Percentiles rank a stretch among this genome's conserved stretches.
phyloP scores from a whole-genome alignment of 1,140 invertebrate species.

The Drosophila ficusphila region DNA sequence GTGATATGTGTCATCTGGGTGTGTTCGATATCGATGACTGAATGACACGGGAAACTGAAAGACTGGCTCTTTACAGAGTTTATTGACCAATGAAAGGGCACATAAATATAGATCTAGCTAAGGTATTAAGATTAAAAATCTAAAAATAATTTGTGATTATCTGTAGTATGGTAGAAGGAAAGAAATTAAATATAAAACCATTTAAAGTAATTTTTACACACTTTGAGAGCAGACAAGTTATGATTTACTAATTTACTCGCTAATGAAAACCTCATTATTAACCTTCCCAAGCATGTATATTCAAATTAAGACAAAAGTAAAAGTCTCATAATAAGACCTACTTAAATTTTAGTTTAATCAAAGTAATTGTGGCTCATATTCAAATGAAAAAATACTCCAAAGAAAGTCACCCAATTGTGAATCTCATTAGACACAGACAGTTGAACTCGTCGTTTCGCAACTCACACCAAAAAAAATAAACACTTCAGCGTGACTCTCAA shows the following conservation, averaged over 20 bases:
- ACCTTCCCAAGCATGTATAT: not conserved
- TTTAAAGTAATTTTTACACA: no score
- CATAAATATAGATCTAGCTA: no score
- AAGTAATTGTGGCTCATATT: constrained; percentile 7
- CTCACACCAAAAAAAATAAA: not conserved
- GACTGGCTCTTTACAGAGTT: not conserved
- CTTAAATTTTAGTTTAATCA: constrained; percentile 19
- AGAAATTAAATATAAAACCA: no score
- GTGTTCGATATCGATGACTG: constrained; percentile 52
- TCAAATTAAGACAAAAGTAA: constrained; percentile 12
- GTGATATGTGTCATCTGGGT: constrained; percentile 60
- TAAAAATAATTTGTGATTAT: no score
- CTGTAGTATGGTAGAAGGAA: no score
- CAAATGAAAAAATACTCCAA: constrained; percentile 17
- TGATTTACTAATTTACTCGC: no score
- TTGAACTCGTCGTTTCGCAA: constrained; percentile 5
- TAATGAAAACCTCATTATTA: constrained; percentile 6
- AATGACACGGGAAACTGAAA: constrained; percentile 13
- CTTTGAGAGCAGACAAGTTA: no score
- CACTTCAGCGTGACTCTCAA: constrained; percentile 43
- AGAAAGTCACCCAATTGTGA: constrained; percentile 38
- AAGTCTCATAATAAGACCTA: constrained; percentile 15
- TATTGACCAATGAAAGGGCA: not conserved
- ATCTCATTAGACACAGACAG: constrained; percentile 38
- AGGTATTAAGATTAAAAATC: no score